Percentiles rank a stretch among this genome's conserved stretches.
Evolutionary conservation across 2,888 invertebrate genomes (phyloP).

Genomic region (Bruchidius siliquastri): DNA sequence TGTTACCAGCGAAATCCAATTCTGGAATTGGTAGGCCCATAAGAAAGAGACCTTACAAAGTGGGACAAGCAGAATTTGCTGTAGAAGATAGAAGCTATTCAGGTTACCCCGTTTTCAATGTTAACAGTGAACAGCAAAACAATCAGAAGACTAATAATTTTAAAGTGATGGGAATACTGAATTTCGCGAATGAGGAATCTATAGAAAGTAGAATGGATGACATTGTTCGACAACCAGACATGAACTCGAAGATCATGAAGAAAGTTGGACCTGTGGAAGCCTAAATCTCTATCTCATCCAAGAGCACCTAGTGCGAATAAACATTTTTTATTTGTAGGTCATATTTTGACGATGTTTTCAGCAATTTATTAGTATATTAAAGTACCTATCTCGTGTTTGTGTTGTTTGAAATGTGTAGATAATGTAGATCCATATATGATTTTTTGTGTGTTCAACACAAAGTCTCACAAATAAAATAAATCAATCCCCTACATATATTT

Average conservation of each 20-base stretch:
- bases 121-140: slow-evolving; percentile 19
- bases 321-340: no score
- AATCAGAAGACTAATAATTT: slow-evolving; percentile 28
- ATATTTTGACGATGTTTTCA: no score
- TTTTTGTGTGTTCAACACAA: no score
- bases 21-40: slow-evolving; percentile 69
- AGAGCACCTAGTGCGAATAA: no score
- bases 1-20: slow-evolving; percentile 76
- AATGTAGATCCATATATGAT: no score
- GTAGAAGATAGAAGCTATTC: slow-evolving; percentile 40
- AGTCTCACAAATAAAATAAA: no score
- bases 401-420: no score
- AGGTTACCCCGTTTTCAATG: slow-evolving; percentile 8
- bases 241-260: slow-evolving; percentile 18
- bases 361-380: no score
- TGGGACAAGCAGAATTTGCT: slow-evolving; percentile 29
- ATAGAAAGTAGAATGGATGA: slow-evolving; percentile 17
- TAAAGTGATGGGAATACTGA: slow-evolving; percentile 36
- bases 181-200: slow-evolving; percentile 37
- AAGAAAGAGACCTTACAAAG: slow-evolving; percentile 54
- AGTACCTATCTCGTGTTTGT: no score
- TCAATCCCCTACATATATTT: no score
- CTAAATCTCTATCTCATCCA: no score
- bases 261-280: no score
- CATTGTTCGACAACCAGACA: slow-evolving; percentile 32